Base-by-base conservation (phyloP, 1,140 invertebrate species). In the Glossosoma conforme region DNA sequence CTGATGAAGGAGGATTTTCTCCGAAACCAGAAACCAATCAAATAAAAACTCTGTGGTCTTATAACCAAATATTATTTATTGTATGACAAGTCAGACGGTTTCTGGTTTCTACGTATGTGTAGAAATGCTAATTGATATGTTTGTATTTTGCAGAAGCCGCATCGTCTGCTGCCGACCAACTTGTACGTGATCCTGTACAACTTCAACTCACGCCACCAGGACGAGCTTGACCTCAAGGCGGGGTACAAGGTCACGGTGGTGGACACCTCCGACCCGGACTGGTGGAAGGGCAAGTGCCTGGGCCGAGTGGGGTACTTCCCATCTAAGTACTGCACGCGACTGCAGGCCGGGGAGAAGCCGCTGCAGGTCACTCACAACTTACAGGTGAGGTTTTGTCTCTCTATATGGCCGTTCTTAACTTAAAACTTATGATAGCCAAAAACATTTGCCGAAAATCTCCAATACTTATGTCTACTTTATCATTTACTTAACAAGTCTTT, bases 231-330 rank as follows among this genome's bases (percentile, higher is more conserved):
- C 67, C 77, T 97, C 2, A 96, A 93, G 69, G 92, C 94, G 36
- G 93, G 94, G 2, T 93, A 93, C 73, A 94, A 94, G 68, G 85
- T 97, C 17, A 95, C 89, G 2, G 93, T 97, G 11, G 93, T 92
- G 38, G 93, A 96, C 62, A 94, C 89, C 21, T 89, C 90, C 0
- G 92, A 96, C 69, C 88, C 87, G 11, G 92, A 97, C 63, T 97
- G 94, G 94, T 97, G 93, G 93, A 89, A 93, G 74, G 93, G 93
- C 20, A 95, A 95, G 70, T 94, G 91, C 62, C 76, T 94, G 43
- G 91, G 92, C 11, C 83, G 86, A 60, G 80, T 87, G n/a, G 93
- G 93, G 15, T 96, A 89, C 69, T 96, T 97, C 64, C 93, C 93
- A 1, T 93, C 91, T 35, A 94, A 93, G 59, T 97, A 96, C 64